Conservation (phyloP, 2,888 invertebrate genomes). For the Eristalis intricaria region DNA sequence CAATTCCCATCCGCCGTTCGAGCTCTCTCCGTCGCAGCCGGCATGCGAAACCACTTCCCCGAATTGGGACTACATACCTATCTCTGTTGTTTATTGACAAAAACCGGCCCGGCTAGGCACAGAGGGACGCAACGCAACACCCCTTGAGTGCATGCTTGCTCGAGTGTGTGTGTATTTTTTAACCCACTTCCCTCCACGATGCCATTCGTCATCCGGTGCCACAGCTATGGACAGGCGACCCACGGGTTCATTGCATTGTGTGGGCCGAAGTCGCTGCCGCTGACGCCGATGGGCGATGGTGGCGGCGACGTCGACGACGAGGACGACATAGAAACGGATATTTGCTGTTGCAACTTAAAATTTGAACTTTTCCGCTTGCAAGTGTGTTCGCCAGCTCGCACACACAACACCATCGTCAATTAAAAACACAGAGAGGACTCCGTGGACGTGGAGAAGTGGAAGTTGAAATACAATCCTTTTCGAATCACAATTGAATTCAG, state of each 20-base stretch:
- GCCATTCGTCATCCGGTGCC: conserved; percentile 61
- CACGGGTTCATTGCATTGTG: conserved; percentile 60
- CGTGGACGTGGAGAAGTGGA: not conserved
- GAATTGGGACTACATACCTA: not conserved
- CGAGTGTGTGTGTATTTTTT: not conserved
- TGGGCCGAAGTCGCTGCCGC: conserved; percentile 27
- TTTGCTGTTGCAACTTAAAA: conserved; percentile 50
- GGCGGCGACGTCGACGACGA: not conserved
- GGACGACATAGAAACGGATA: conserved; percentile 57
- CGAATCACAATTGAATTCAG: conserved; percentile 41
- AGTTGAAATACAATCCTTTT: conserved; percentile 45
- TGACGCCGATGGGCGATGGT: conserved; percentile 28
- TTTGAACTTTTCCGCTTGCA: conserved; percentile 51
- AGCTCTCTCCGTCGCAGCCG: not conserved
- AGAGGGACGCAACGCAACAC: not conserved
- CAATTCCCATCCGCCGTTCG: not conserved
- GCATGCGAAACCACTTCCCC: not conserved
- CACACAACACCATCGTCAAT: conserved; percentile 44
- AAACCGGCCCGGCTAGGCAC: not conserved
- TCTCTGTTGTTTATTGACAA: not conserved
- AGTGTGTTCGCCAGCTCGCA: conserved; percentile 11
- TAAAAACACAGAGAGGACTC: not conserved
- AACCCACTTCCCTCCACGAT: conserved; percentile 43
- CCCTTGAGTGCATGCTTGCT: not conserved
- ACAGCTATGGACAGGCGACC: conserved; percentile 10